phyloP scores from a whole-genome alignment of 1,140 invertebrate genomes.

The Dinothrombium tinctorium region DNA sequence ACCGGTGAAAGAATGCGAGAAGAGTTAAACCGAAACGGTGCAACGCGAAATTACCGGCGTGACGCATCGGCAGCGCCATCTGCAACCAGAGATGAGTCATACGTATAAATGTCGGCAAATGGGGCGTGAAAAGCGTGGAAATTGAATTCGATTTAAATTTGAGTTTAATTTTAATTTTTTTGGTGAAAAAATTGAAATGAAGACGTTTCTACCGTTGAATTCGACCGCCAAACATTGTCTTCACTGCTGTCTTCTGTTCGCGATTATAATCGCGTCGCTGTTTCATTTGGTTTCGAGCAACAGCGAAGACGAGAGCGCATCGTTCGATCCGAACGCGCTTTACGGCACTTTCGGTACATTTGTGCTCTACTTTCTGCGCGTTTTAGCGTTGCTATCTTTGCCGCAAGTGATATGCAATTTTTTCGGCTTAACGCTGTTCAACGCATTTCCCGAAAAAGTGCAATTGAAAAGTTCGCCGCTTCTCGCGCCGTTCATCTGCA shows the following conservation, averaged over 20 bases:
- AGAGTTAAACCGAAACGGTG: too few species aligned
- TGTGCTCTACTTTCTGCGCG: constrained; percentile 48
- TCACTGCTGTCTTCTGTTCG: constrained; percentile 47
- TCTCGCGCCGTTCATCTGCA: constrained; percentile 79
- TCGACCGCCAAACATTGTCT: constrained; percentile 42
- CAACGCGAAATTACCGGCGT: too few species aligned
- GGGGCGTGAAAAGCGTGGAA: too few species aligned
- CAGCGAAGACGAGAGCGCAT: constrained; percentile 23
- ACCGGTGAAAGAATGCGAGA: too few species aligned
- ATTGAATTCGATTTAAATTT: too few species aligned
- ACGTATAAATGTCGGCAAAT: too few species aligned
- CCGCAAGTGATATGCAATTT: constrained; percentile 65
- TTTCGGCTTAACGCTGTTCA: constrained; percentile 65
- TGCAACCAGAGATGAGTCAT: too few species aligned
- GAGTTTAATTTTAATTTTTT: too few species aligned
- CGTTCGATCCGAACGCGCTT: constrained; percentile 47
- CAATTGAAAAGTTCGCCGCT: constrained; percentile 64
- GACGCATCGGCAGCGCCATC: too few species aligned
- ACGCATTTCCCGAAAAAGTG: constrained; percentile 83
- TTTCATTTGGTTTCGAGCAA: constrained; percentile 28
- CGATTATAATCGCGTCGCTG: constrained; percentile 50
- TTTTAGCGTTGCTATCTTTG: constrained; percentile 53
- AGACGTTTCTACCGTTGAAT: constrained; percentile 22
- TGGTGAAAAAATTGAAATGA: too few species aligned
- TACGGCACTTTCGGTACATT: constrained; percentile 41